phyloP scores from a whole-genome alignment of 2,797 vertebrate species.

The Sebastes hubbsi region DNA sequence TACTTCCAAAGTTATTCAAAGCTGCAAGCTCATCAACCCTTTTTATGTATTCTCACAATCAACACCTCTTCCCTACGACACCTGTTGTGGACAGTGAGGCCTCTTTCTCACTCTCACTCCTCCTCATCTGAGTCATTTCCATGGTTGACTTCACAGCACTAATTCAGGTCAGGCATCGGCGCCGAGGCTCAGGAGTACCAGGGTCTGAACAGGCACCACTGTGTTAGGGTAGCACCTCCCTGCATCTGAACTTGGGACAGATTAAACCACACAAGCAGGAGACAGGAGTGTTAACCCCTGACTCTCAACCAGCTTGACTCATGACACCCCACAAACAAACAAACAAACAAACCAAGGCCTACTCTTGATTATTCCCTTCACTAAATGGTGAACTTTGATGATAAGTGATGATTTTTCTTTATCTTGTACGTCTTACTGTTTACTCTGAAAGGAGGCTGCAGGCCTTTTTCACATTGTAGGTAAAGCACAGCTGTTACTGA shows the following conservation, averaged over 20 bases:
- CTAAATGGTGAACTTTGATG: background rate
- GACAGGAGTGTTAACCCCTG: conserved; percentile 31
- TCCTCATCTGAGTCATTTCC: conserved; percentile 40
- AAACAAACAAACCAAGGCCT: background rate
- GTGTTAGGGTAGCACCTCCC: conserved; percentile 42
- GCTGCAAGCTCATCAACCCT: background rate
- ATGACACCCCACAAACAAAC: background rate
- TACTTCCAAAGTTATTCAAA: background rate
- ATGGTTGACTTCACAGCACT: conserved; percentile 59
- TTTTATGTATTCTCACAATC: background rate
- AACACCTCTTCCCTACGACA: background rate
- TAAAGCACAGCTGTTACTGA: background rate
- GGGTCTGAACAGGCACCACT: conserved; percentile 51
- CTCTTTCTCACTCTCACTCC: conserved; percentile 9
- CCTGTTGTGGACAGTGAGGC: conserved; percentile 11
- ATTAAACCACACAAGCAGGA: conserved; percentile 47
- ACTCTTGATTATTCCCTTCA: background rate
- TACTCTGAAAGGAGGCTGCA: background rate
- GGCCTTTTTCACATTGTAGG: background rate
- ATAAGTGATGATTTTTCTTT: background rate
- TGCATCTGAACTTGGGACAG: conserved; percentile 48
- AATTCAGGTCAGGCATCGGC: conserved; percentile 62
- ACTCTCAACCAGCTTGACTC: conserved; percentile 3
- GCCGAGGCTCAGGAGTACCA: conserved; percentile 48
- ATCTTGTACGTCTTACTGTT: background rate